phyloP scores from a whole-genome alignment of 1,140 invertebrate genomes.

The Drosophila equinoxialis region DNA sequence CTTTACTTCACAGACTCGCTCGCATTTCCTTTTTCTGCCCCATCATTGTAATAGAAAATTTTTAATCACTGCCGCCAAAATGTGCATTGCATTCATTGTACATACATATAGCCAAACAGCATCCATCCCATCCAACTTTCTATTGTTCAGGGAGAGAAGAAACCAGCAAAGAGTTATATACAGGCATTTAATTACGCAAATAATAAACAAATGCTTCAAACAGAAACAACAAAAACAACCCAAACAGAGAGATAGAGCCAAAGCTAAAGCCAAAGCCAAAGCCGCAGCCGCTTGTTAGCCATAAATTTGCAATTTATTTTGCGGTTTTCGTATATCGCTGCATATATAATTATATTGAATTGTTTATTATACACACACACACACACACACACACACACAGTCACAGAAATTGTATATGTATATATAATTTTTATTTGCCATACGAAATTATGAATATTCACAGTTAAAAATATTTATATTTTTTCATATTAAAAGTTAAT shows the following conservation, averaged over 20 bases:
- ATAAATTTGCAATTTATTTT: slow-evolving; percentile 62
- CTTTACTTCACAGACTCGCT: slow-evolving; percentile 33
- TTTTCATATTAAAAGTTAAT: not conserved
- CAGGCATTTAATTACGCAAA: slow-evolving; percentile 66
- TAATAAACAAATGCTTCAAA: slow-evolving; percentile 44
- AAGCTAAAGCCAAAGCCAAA: not conserved
- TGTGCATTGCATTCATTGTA: slow-evolving; percentile 37
- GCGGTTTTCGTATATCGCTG: slow-evolving; percentile 1
- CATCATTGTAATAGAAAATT: slow-evolving; percentile 43
- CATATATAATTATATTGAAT: slow-evolving; percentile 29
- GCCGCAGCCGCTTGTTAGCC: slow-evolving; percentile 24
- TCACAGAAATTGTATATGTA: not conserved
- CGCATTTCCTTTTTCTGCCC: slow-evolving; percentile 39
- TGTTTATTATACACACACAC: slow-evolving; percentile 2
- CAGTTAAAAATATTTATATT: not conserved
- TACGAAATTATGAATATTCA: slow-evolving; percentile 5
- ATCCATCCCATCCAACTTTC: slow-evolving; percentile 21
- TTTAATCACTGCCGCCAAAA: slow-evolving; percentile 51
- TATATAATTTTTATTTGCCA: not conserved
- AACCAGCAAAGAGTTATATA: slow-evolving; percentile 36
- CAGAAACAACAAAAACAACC: slow-evolving; percentile 43
- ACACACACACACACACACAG: not conserved
- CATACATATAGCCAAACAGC: not conserved
- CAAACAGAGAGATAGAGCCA: slow-evolving; percentile 29
- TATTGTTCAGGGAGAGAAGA: slow-evolving; percentile 20